These are phyloP conservation scores for Ceramica pisi DNA, from an alignment of 2,888 invertebrate genomes.

Conservation along the genomic window DNA sequence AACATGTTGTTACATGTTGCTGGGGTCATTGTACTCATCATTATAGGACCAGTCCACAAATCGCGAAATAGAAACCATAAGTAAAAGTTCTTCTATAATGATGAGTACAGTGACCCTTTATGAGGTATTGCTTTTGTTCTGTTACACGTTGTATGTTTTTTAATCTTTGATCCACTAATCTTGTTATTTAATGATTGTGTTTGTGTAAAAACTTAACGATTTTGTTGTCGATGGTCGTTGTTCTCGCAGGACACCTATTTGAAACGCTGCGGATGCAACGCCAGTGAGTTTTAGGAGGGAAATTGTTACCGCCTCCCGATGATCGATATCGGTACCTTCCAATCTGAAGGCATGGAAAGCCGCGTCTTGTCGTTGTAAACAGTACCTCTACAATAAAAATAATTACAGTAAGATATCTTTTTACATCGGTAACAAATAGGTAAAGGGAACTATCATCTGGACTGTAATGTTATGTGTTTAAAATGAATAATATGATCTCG, in stretches of 20 bases:
- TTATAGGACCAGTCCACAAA: too few species aligned
- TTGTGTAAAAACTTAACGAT: conserved; percentile 32
- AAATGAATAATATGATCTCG: neutral
- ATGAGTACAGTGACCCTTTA: too few species aligned
- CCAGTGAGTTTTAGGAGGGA: conserved; percentile 40
- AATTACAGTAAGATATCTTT: neutral
- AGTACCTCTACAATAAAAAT: conserved; percentile 29
- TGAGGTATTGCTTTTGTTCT: too few species aligned
- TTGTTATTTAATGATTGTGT: conserved; percentile 43
- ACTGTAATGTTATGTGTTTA: too few species aligned
- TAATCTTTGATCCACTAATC: neutral
- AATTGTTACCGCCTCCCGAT: conserved; percentile 8
- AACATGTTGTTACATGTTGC: too few species aligned
- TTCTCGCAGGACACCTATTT: conserved; percentile 38
- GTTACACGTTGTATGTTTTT: neutral
- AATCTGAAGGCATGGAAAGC: conserved; percentile 47
- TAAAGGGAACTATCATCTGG: neutral
- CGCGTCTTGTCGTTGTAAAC: conserved; percentile 42
- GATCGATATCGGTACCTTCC: conserved; percentile 34
- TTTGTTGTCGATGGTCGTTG: conserved; percentile 32
- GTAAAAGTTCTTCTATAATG: too few species aligned
- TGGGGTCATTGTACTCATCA: too few species aligned
- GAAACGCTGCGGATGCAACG: conserved; percentile 27
- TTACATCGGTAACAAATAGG: neutral
- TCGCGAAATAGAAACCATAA: too few species aligned